Conservation (phyloP, 2,797 vertebrate species). For the Prionace glauca region DNA sequence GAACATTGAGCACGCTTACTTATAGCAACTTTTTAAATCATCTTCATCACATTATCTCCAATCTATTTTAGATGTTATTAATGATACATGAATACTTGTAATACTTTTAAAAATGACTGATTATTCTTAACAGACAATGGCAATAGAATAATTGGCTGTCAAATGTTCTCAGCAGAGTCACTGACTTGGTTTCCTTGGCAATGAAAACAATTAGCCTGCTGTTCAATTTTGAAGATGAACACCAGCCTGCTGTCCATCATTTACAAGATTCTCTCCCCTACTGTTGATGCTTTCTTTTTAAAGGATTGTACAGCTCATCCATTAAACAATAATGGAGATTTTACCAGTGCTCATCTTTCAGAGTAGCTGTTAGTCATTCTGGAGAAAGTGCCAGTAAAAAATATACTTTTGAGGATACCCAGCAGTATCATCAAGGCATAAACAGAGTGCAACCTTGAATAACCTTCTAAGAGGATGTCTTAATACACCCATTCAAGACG, state of each 20-base stretch:
- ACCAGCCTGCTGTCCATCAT: neutral
- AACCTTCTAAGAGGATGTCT: neutral
- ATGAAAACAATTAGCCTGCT: neutral
- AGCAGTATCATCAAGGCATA: neutral
- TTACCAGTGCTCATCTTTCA: neutral
- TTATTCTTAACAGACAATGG: neutral
- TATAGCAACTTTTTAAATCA: neutral
- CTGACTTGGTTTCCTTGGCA: neutral
- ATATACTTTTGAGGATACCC: neutral
- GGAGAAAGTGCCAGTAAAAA: neutral
- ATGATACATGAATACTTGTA: neutral
- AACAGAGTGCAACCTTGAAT: neutral
- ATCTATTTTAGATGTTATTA: neutral
- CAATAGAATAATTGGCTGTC: neutral
- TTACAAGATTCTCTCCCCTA: neutral
- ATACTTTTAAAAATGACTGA: neutral
- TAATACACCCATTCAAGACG: neutral
- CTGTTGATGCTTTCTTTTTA: neutral
- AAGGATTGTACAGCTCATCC: neutral
- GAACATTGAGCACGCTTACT: neutral
- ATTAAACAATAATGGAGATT: neutral
- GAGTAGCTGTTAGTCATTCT: neutral
- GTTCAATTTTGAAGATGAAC: neutral
- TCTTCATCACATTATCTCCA: neutral
- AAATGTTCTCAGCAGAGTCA: neutral